Base-by-base conservation (phyloP, 2,797 vertebrate species). In the Micropoecilia bifurca region DNA sequence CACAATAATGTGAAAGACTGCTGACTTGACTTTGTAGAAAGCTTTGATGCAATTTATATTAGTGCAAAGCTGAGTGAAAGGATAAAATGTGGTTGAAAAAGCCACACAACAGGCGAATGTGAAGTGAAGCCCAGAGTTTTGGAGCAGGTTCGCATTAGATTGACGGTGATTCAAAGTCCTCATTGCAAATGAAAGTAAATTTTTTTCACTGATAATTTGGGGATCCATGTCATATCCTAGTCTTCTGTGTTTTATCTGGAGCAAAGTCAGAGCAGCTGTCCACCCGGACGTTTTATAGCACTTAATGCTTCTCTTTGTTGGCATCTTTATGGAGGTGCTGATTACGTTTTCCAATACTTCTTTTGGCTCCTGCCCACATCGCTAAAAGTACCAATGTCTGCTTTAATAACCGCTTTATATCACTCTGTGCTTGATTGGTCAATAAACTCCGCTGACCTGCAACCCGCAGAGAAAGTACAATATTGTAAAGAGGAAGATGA, bases 341-440 rank as follows among this genome's bases (percentile, higher is more conserved):
- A 66, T 69, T 87, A 78, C 72, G 78, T 82, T 80, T 86, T 74
- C 76, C 85, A 85, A 88, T 87, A 81, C 75, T 89, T 80, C 87
- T 91, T 80, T 85, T 78, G 82, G 85, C 80, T 86, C 72, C 84
- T 84, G 80, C 55, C 73, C 76, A 77, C 84, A 66, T 80, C 0
- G 43, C 41, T 16, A 43, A 28, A 71, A 41, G 66, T 69, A 43
- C 10, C 68, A 71, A 71, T 45, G 13, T 18, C 12, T 45, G 68
- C 41, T 45, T 71, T 6, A 14, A 71, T 71, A 41, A 71, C 25
- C 6, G 13, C 45, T 71, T 43, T 71, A 13, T 68, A 43, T 43
- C 9, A 41, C 63, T 68, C 63, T 68, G 20, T 25, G 20, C 36
- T 68, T 43, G 36, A 68, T 68, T 41, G 63, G 41, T 45, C 68